A percentile compares a stretch with the other conserved stretches of the same genome.
Conservation (phyloP, 2,888 invertebrate genomes). For the Morpho helenor region DNA sequence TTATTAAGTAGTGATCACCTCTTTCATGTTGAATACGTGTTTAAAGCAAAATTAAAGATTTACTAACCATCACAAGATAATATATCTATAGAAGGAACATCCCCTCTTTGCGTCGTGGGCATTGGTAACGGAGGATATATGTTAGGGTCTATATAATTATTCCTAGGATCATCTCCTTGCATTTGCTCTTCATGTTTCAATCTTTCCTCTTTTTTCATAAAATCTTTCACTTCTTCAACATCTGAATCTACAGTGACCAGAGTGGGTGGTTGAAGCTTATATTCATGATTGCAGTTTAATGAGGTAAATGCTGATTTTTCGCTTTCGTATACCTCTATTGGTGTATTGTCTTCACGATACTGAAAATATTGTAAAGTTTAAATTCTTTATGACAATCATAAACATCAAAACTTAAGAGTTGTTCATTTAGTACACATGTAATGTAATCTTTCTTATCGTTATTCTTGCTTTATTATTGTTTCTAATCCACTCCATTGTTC, state of each 20-base stretch:
- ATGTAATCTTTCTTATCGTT: too few species aligned
- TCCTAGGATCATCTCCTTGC: conserved; percentile 66
- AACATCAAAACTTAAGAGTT: too few species aligned
- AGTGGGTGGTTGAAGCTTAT: conserved; percentile 43
- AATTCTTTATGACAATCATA: neutral
- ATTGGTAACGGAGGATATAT: conserved; percentile 37
- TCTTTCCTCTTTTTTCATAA: conserved; percentile 52
- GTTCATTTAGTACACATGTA: too few species aligned
- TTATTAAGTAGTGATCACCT: too few species aligned
- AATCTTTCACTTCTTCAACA: conserved; percentile 60
- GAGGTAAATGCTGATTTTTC: conserved; percentile 71
- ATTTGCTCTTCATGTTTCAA: conserved; percentile 58
- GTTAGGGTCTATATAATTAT: conserved; percentile 53
- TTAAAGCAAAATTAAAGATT: neutral
- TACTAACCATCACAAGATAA: conserved; percentile 68
- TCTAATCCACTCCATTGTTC: too few species aligned
- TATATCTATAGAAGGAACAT: conserved; percentile 63
- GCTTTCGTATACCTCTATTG: conserved; percentile 73
- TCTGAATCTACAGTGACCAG: conserved; percentile 52
- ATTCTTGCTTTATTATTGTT: too few species aligned
- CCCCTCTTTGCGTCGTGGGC: conserved; percentile 50
- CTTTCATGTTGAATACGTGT: too few species aligned
- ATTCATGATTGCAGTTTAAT: conserved; percentile 63
- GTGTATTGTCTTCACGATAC: conserved; percentile 81
- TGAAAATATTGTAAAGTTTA: conserved; percentile 36